These are phyloP conservation scores for Matsumyia berberina DNA, from an alignment of 2,888 invertebrate genomes.

Conservation along the genomic window DNA sequence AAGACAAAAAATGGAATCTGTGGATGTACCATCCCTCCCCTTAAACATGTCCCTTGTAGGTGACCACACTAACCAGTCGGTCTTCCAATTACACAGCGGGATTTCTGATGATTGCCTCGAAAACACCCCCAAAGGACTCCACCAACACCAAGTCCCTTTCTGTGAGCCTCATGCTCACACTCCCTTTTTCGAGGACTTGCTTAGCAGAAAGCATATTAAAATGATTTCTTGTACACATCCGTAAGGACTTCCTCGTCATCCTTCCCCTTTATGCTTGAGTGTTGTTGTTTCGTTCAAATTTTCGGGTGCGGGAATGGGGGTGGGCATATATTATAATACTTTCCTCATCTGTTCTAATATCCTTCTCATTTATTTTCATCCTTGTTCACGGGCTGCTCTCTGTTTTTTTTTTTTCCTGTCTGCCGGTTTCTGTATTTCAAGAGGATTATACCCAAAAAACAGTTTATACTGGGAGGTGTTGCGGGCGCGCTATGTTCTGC, in stretches of 20 bases:
- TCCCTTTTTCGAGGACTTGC: not conserved
- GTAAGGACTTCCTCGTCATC: not conserved
- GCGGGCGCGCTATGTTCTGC: no score
- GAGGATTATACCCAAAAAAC: constrained; percentile 10
- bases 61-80: no score
- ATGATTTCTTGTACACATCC: not conserved
- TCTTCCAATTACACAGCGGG: no score
- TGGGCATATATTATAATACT: constrained; percentile 27
- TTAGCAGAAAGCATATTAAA: constrained; percentile 1
- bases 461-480: constrained; percentile 15
- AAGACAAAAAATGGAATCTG: no score
- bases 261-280: not conserved
- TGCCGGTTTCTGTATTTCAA: not conserved
- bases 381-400: not conserved
- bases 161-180: not conserved
- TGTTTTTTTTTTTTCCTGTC: not conserved
- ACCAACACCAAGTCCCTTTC: no score
- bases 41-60: no score
- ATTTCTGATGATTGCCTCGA: no score
- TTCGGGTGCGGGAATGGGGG: no score
- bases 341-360: constrained; percentile 42
- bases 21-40: no score
- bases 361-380: constrained; percentile 39
- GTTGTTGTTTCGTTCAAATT: no score
- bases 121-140: no score